phyloP scores from a whole-genome alignment of 2,113 vertebrate species.

The Megaptera novaeangliae region DNA sequence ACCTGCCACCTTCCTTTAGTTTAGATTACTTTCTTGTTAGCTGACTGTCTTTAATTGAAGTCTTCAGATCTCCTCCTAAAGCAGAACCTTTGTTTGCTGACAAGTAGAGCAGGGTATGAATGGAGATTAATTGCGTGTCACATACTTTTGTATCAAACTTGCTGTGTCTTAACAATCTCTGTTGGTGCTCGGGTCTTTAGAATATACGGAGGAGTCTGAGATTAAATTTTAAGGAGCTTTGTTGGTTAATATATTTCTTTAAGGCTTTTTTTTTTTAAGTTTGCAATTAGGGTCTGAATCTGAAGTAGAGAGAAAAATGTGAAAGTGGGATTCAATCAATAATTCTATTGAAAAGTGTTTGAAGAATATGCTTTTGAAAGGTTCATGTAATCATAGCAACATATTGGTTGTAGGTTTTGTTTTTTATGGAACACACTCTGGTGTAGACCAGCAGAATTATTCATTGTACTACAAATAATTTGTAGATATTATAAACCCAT shows the following conservation, averaged over 20 bases:
- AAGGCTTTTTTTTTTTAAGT: background rate
- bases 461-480: background rate
- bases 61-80: conserved; percentile 80
- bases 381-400: background rate
- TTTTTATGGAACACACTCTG: background rate
- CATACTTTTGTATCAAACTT: conserved; percentile 78
- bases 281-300: background rate
- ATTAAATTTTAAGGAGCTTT: conserved; percentile 49
- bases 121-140: conserved; percentile 85
- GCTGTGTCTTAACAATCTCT: conserved; percentile 78
- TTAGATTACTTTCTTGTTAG: conserved; percentile 83
- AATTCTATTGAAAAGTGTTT: conserved; percentile 5
- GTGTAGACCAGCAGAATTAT: background rate
- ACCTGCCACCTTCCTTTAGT: conserved; percentile 82
- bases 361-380: conserved; percentile 26
- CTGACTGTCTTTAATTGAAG: conserved; percentile 83
- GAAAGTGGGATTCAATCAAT: background rate
- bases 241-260: background rate
- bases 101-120: conserved; percentile 79
- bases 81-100: conserved; percentile 79
- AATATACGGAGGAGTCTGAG: conserved; percentile 20
- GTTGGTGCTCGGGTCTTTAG: conserved; percentile 43
- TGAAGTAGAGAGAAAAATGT: background rate
- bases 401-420: background rate
- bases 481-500: conserved; percentile 30